Percentiles rank a stretch among this genome's conserved stretches.
These are phyloP conservation scores for Oscheius sp. DNA, from an alignment of 2,888 invertebrate species.

Conservation along the genomic window DNA sequence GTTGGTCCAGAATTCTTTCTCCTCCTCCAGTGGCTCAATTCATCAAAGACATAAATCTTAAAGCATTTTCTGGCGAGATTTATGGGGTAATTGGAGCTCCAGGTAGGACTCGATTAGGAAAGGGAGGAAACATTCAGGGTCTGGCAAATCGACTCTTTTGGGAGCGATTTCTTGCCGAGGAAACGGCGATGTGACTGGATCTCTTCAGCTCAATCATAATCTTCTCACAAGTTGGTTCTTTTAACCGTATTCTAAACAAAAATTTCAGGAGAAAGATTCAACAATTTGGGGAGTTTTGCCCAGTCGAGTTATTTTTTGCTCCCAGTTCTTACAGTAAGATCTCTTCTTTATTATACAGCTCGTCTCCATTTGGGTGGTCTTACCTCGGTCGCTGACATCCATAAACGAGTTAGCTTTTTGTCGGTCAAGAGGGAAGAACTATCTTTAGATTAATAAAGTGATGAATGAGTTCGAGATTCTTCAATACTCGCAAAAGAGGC, in stretches of 20 bases:
- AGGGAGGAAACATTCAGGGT: constrained; percentile 78
- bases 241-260: no score
- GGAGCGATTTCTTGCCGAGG: constrained; percentile 83
- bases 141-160: constrained; percentile 90
- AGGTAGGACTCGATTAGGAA: no score
- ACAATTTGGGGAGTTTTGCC: constrained; percentile 52
- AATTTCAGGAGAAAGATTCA: constrained; percentile 59
- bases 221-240: constrained; percentile 78
- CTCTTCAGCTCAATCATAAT: constrained; percentile 87
- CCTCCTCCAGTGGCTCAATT: constrained; percentile 74
- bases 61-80: constrained; percentile 89
- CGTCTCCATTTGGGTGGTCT: constrained; percentile 41
- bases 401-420: constrained; percentile 38
- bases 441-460: constrained; percentile 77
- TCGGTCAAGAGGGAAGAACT: neutral
- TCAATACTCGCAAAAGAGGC: constrained; percentile 82
- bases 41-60: constrained; percentile 88
- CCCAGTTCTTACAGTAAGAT: constrained; percentile 42
- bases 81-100: constrained; percentile 91
- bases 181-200: constrained; percentile 84
- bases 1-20: constrained; percentile 53
- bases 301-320: constrained; percentile 44
- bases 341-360: constrained; percentile 52
- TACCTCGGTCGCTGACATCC: constrained; percentile 37
- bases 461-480: constrained; percentile 91